Conservation (phyloP, 2,113 vertebrate genomes). For the Stegostoma tigrinum region DNA sequence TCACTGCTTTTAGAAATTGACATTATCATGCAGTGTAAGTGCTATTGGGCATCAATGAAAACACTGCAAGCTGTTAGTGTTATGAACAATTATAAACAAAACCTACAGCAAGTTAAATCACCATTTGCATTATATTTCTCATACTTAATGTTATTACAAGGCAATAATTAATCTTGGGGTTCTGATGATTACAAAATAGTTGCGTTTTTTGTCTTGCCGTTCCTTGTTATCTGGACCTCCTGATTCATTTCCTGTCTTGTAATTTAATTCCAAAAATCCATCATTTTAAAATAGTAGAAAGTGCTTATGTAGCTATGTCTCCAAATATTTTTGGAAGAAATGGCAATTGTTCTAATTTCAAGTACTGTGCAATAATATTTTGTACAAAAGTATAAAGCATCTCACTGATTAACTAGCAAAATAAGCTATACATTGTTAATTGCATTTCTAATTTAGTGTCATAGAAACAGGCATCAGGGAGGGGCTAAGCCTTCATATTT, state of each 20-base stretch:
- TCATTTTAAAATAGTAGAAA: background rate
- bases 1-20: background rate
- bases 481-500: background rate
- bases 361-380: constrained; percentile 24
- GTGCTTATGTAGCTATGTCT: background rate
- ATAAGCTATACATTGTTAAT: background rate
- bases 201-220: background rate
- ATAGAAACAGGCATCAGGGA: background rate
- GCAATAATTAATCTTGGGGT: constrained; percentile 1
- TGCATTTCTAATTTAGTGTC: background rate
- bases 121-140: background rate
- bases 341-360: constrained; percentile 5
- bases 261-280: background rate
- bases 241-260: background rate
- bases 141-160: background rate
- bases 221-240: background rate
- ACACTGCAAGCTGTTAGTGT: constrained; percentile 9
- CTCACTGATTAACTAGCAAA: constrained; percentile 17
- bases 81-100: background rate
- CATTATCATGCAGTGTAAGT: background rate
- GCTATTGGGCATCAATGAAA: background rate
- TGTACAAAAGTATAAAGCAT: background rate
- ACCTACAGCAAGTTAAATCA: background rate
- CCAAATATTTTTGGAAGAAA: constrained; percentile 11
- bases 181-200: background rate